Evolutionary conservation across 2,888 invertebrate genomes (phyloP).

Genomic region (Eristalis intricaria): DNA sequence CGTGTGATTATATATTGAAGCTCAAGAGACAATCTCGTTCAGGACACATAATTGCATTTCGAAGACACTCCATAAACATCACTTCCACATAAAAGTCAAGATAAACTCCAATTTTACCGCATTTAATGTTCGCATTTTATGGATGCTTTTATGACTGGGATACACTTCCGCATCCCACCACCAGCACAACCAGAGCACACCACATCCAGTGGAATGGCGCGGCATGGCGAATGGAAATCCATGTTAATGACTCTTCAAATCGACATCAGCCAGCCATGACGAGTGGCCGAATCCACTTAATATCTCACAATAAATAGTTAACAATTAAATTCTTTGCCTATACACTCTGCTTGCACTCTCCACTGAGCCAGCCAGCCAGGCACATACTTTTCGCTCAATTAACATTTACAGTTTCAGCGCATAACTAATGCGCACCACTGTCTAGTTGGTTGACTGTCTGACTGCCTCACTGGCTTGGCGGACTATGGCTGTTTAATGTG

Average conservation of each 20-base stretch:
- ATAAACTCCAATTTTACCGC: slow-evolving; percentile 65
- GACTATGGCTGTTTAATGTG: not conserved
- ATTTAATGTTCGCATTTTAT: slow-evolving; percentile 58
- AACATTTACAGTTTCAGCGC: slow-evolving; percentile 47
- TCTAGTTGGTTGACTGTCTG: not conserved
- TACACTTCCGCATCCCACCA: not conserved
- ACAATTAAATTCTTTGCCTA: slow-evolving; percentile 53
- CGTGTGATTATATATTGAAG: slow-evolving; percentile 18
- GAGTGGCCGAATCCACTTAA: slow-evolving; percentile 34
- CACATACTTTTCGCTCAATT: slow-evolving; percentile 52
- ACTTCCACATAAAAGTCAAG: slow-evolving; percentile 63
- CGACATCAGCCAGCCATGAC: slow-evolving; percentile 40
- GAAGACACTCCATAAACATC: slow-evolving; percentile 63
- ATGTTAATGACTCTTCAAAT: slow-evolving; percentile 68
- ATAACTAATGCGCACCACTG: slow-evolving; percentile 25
- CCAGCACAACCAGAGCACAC: too few species aligned
- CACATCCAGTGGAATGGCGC: not conserved
- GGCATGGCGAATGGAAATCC: slow-evolving; percentile 54
- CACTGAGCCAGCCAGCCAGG: not conserved
- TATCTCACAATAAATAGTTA: slow-evolving; percentile 55
- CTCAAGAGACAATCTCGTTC: slow-evolving; percentile 49
- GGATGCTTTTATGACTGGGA: slow-evolving; percentile 46
- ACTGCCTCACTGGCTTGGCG: not conserved
- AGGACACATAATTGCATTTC: slow-evolving; percentile 66
- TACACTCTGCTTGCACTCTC: not conserved